Conservation (phyloP, 2,797 vertebrate genomes). For the Nyctalus aviator region DNA sequence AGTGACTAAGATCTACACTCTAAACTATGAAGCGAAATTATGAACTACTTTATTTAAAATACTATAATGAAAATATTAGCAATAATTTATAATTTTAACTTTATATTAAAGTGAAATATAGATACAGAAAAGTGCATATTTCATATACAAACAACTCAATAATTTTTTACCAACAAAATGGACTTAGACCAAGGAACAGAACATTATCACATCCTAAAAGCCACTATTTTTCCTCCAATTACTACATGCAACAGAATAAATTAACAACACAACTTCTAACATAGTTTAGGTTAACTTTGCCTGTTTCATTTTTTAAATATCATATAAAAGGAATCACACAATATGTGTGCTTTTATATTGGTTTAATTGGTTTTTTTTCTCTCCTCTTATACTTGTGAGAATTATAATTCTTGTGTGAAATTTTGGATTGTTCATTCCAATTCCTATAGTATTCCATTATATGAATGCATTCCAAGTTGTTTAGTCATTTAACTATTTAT, state of each 20-base stretch:
- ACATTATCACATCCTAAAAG: not conserved
- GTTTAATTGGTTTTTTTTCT: not conserved
- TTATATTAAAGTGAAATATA: not conserved
- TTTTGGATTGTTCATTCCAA: not conserved
- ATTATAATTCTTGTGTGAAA: not conserved
- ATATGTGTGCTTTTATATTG: not conserved
- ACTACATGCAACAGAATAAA: not conserved
- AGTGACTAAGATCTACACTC: not conserved
- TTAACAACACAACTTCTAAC: not conserved
- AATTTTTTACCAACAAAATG: not conserved
- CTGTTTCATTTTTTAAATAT: not conserved
- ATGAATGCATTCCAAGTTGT: not conserved
- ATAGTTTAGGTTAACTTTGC: not conserved
- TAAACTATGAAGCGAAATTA: not conserved
- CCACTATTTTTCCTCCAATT: not conserved
- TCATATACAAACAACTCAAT: not conserved
- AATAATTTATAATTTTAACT: not conserved
- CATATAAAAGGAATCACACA: not conserved
- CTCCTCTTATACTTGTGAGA: not conserved
- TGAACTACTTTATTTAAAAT: not conserved
- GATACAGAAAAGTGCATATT: not conserved
- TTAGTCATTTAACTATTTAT: not conserved
- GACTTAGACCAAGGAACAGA: not conserved
- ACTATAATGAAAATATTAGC: not conserved
- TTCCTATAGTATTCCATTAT: not conserved